Conservation (phyloP, 1,140 invertebrate genomes). For the Pseudomyrmex flavicornis region DNA sequence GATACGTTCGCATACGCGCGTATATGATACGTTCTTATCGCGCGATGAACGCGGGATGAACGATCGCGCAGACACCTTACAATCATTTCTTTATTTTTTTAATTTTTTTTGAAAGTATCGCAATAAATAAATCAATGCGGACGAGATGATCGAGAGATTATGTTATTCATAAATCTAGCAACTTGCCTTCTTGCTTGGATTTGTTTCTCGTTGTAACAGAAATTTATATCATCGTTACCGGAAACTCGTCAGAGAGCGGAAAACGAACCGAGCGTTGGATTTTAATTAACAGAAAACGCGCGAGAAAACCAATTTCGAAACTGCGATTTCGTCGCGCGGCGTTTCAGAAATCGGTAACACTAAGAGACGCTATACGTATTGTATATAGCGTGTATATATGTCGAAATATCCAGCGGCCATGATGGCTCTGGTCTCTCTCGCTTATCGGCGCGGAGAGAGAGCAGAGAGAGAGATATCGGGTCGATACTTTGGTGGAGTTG, state of each 20-base stretch:
- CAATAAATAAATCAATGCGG: neutral
- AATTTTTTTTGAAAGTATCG: too few species aligned
- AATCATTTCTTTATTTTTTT: too few species aligned
- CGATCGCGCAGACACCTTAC: neutral
- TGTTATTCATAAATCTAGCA: too few species aligned
- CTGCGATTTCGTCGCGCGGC: neutral
- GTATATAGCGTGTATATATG: conserved; percentile 28
- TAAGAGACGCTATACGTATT: conserved; percentile 11
- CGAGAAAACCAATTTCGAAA: conserved; percentile 14
- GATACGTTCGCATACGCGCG: too few species aligned
- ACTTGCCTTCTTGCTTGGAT: too few species aligned
- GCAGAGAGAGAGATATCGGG: conserved; percentile 68
- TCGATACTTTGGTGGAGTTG: conserved; percentile 67
- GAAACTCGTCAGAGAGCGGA: too few species aligned
- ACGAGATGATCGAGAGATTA: too few species aligned
- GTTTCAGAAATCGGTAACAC: neutral
- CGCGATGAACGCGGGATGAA: neutral
- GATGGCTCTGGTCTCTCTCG: conserved; percentile 72
- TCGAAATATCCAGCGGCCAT: conserved; percentile 69
- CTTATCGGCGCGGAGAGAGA: conserved; percentile 67
- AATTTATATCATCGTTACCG: too few species aligned
- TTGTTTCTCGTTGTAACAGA: too few species aligned
- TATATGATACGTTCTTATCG: conserved; percentile 8
- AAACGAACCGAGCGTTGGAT: too few species aligned
- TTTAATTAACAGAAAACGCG: conserved; percentile 12